Percentiles rank a stretch among this genome's conserved stretches.
phyloP scores from a whole-genome alignment of 2,888 invertebrate species.

The Rhorus exstirpatorius region DNA sequence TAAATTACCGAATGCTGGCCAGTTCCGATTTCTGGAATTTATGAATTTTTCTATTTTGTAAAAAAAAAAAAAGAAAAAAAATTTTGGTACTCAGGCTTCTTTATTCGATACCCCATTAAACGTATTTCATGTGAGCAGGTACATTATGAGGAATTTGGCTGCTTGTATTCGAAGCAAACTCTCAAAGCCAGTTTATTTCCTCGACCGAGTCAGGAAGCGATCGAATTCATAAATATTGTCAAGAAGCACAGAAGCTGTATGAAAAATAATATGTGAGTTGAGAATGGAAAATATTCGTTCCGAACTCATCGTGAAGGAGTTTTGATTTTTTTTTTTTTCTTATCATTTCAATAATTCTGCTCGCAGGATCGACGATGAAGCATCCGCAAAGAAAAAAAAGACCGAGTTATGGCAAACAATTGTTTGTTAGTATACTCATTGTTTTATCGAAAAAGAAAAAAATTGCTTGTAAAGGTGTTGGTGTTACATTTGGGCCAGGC shows the following conservation, averaged over 20 bases:
- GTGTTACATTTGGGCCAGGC: neutral
- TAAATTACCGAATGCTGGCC: too few relatives aligned
- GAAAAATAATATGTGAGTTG: conserved; percentile 68
- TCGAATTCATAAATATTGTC: conserved; percentile 77
- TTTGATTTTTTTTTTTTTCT: conserved; percentile 32
- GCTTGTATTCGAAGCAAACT: conserved; percentile 59
- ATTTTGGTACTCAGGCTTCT: neutral
- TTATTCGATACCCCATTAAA: neutral
- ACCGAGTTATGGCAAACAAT: conserved; percentile 79
- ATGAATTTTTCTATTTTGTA: too few relatives aligned
- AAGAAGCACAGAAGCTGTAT: conserved; percentile 75
- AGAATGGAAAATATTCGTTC: neutral
- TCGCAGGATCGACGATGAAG: conserved; percentile 32
- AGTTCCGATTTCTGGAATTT: too few relatives aligned
- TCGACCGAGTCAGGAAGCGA: conserved; percentile 76
- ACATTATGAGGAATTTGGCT: conserved; percentile 56
- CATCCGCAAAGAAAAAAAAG: conserved; percentile 70
- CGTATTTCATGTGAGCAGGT: conserved; percentile 45
- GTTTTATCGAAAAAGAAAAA: conserved; percentile 10
- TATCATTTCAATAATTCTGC: conserved; percentile 23
- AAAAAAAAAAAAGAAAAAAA: neutral
- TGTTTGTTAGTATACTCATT: conserved; percentile 74
- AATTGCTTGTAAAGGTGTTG: neutral
- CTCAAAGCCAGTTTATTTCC: conserved; percentile 74
- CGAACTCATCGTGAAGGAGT: conserved; percentile 15